Evolutionary conservation across 2,797 vertebrate species (phyloP), one percentile per base, ranked within the genome.

Genomic region (Hybognathus amarus): DNA sequence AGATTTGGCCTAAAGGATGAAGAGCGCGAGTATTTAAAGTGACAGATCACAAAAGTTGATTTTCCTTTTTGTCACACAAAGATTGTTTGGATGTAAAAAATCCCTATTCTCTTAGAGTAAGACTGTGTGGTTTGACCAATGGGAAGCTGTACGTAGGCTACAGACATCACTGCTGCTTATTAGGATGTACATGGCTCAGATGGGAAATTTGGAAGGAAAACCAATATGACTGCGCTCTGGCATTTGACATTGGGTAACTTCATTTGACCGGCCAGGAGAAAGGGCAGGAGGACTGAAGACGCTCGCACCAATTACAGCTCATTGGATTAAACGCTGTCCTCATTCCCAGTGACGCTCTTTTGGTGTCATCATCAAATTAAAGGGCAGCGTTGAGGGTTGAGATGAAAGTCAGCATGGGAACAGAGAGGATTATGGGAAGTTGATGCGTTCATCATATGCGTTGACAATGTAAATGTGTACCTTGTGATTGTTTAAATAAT

Each of bases 311-410:
- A 84, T 92, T 67, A 67, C 42, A 47, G 61, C 22, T 42, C 73
- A 89, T 88, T 68, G 76, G 82, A 88, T 87, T 82, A 89, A 87
- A 83, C 68, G 47, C 74, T 54, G 45, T 82, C 47, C 74, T 87
- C 76, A 56, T 80, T 63, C 82, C 76, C 82, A 89, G 85, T 20
- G 67, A 74, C 9, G 80, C 69, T 66, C 50, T 52, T 50, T 66
- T 70, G 59, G 67, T 27, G 66, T 74, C 80, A 81, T 59, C 33
- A 81, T 88, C 83, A 64, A 85, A 89, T 90, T 88, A 89, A 64
- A 80, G 50, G 84, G 70, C 77, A 83, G 59, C 45, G 36, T 61
- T 20, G 82, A 90, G 85, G 83, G 85, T 87, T 77, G 50, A 83
- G 10, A 12, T 84, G 45, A 83, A 85, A 79, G 61, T 69, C 61